These are phyloP conservation scores for Cheirogaleus major DNA, from an alignment of 2,797 vertebrate genomes.

Conservation along the genomic window DNA sequence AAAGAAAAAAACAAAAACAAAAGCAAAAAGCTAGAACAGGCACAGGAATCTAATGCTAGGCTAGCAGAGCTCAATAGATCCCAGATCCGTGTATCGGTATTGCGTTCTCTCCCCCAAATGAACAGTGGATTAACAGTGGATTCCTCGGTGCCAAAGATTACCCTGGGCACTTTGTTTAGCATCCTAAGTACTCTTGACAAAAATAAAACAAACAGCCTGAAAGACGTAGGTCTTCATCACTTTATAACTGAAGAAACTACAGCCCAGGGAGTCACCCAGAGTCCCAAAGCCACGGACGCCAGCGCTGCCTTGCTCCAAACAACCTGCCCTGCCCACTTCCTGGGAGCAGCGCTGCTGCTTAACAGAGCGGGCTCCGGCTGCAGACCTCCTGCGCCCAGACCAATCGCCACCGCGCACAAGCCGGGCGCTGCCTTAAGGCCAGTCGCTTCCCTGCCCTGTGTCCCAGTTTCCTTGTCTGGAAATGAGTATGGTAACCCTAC, in stretches of 20 bases:
- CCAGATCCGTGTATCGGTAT: fast-evolving
- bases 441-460: neutral
- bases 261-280: fast-evolving
- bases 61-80: neutral
- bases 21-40: neutral
- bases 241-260: neutral
- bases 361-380: fast-evolving
- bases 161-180: fast-evolving
- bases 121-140: fast-evolving
- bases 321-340: neutral
- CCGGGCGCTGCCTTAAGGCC: neutral
- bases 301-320: fast-evolving
- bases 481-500: neutral
- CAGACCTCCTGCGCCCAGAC: fast-evolving
- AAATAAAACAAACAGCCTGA: neutral
- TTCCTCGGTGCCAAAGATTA: neutral
- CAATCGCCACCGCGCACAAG: fast-evolving
- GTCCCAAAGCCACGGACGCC: neutral
- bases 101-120: neutral
- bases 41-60: neutral
- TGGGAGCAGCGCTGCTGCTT: fast-evolving
- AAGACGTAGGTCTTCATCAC: neutral
- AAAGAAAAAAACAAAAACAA: neutral
- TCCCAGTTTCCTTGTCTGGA: constrained; percentile 1
- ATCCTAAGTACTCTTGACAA: neutral